Conservation (phyloP, 1,140 invertebrate species). For the Lepidurus apus region DNA sequence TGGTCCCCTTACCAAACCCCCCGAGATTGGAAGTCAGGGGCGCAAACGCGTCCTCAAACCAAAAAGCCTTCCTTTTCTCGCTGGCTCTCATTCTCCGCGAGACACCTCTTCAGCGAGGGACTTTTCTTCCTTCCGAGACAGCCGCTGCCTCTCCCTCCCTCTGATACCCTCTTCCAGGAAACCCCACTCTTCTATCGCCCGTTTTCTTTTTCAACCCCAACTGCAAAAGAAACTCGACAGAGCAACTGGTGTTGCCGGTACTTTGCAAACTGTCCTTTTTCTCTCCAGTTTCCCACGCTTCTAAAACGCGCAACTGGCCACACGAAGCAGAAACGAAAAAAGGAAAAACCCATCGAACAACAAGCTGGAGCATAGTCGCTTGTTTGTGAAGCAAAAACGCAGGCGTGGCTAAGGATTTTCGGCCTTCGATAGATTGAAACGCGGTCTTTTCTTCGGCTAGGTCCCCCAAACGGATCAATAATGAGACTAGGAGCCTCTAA, state of each 20-base stretch:
- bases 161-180: not conserved
- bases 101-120: not conserved
- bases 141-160: not conserved
- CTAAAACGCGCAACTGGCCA: too few relatives aligned
- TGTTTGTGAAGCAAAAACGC: not conserved
- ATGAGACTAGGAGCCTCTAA: not conserved
- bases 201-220: not conserved
- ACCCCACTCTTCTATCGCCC: not conserved
- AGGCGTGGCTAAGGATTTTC: not conserved
- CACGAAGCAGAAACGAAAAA: too few relatives aligned
- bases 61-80: not conserved
- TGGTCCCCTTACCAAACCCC: not conserved
- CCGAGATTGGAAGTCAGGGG: not conserved
- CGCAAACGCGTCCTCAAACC: not conserved
- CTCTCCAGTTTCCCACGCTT: not conserved
- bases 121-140: too few relatives aligned
- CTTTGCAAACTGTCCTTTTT: not conserved
- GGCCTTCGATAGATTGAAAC: not conserved
- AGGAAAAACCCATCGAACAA: not conserved
- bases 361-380: not conserved
- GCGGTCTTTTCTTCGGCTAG: not conserved
- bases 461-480: not conserved
- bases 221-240: not conserved
- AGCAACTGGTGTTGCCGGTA: conserved; percentile 18
- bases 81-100: not conserved